Evolutionary conservation across 2,797 vertebrate species (phyloP).

Genomic region (Scleropages formosus): DNA sequence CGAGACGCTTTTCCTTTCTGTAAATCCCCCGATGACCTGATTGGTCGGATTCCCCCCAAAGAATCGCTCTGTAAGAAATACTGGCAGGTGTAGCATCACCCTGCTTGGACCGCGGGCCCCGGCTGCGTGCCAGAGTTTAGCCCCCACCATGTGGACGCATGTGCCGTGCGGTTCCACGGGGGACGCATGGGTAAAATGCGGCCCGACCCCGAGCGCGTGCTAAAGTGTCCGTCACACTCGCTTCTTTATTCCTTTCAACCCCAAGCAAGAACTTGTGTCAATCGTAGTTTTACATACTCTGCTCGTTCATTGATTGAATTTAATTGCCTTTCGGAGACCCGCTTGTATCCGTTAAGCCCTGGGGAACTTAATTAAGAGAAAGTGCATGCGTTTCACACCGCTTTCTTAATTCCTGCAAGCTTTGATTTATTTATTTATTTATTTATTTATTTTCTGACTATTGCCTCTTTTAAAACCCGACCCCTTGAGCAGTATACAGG

Average conservation of each 20-base stretch:
- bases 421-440: no score
- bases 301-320: neutral
- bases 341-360: neutral
- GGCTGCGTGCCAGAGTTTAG: no score
- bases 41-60: no score
- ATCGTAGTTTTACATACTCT: neutral
- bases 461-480: constrained; percentile 28
- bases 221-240: no score
- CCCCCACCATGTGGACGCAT: no score
- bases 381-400: constrained; percentile 4
- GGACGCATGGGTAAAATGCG: neutral
- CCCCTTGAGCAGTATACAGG: constrained; percentile 19
- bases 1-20: no score
- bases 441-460: no score
- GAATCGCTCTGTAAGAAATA: no score
- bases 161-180: no score
- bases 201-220: neutral
- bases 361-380: constrained; percentile 13
- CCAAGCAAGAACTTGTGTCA: neutral
- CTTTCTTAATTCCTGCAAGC: constrained; percentile 6
- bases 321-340: neutral
- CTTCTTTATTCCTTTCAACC: neutral
- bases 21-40: no score
- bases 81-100: no score
- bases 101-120: no score